Percentiles rank a stretch among this genome's conserved stretches.
phyloP scores from a whole-genome alignment of 2,113 vertebrate species.

The Zootoca vivipara region DNA sequence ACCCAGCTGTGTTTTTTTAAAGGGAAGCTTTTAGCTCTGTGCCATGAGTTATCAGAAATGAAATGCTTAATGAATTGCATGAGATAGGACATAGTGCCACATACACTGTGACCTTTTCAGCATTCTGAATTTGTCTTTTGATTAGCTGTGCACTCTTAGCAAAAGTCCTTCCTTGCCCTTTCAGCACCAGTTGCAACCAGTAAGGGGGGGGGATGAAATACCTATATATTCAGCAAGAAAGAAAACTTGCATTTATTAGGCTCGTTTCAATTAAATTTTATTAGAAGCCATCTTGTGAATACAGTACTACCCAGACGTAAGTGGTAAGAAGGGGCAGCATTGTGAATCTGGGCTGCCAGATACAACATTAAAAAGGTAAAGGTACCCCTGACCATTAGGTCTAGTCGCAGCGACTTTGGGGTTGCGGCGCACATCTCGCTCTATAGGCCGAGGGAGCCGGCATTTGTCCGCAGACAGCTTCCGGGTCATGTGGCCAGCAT shows the following conservation, averaged over 20 bases:
- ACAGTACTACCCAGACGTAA: not conserved
- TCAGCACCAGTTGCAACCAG: not conserved
- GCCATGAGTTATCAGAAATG: slow-evolving; percentile 39
- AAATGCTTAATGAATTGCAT: slow-evolving; percentile 52
- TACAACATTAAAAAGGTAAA: too few relatives aligned
- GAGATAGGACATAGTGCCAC: slow-evolving; percentile 50
- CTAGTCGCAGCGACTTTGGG: too few relatives aligned
- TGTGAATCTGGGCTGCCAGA: too few relatives aligned
- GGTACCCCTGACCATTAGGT: too few relatives aligned
- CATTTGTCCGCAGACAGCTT: too few relatives aligned
- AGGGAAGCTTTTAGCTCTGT: slow-evolving; percentile 31
- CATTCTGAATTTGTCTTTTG: slow-evolving; percentile 54
- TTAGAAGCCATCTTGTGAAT: not conserved
- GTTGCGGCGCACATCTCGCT: too few relatives aligned
- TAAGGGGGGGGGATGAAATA: not conserved
- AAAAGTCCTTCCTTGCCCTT: slow-evolving; percentile 21
- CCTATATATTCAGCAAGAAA: not conserved
- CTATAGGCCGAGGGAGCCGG: too few relatives aligned
- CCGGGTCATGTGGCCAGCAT: too few relatives aligned
- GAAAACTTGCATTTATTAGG: not conserved
- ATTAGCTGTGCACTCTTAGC: slow-evolving; percentile 40
- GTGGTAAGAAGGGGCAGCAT: too few relatives aligned
- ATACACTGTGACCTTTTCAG: slow-evolving; percentile 64
- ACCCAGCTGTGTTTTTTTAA: not conserved
- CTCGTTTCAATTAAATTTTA: not conserved